These are phyloP conservation scores for Agrotis ipsilon DNA, from an alignment of 2,888 invertebrate genomes.

Conservation along the genomic window DNA sequence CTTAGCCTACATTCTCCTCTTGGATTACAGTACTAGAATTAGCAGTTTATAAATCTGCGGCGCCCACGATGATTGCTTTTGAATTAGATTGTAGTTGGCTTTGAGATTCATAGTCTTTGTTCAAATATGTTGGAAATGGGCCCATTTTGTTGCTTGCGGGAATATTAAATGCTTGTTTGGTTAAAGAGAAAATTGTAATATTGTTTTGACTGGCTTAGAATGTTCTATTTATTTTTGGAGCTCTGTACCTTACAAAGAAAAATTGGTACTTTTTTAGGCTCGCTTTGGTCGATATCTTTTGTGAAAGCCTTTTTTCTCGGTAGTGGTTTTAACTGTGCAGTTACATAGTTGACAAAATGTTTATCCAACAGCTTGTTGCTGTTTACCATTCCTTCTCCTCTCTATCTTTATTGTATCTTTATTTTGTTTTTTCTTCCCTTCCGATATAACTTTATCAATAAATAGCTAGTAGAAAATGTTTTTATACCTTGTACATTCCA, in stretches of 20 bases:
- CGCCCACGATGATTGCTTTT: constrained; percentile 41
- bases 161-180: neutral
- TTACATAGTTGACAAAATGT: too few species aligned
- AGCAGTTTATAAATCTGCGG: constrained; percentile 51
- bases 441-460: neutral
- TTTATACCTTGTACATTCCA: too few species aligned
- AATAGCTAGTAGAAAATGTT: neutral
- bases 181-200: constrained; percentile 4
- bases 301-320: neutral
- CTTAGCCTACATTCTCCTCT: constrained; percentile 24
- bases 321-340: neutral
- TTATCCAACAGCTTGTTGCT: too few species aligned
- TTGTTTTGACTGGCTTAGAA: neutral
- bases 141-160: constrained; percentile 28
- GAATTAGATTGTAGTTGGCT: constrained; percentile 43
- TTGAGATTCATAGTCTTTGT: constrained; percentile 32
- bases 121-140: constrained; percentile 21
- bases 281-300: neutral
- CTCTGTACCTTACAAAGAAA: neutral
- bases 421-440: too few species aligned
- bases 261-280: neutral
- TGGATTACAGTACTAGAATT: constrained; percentile 49
- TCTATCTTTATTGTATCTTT: too few species aligned
- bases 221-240: neutral
- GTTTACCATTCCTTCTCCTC: too few species aligned